Conservation (phyloP, 2,888 invertebrate species). For the Boloria euphrosyne region DNA sequence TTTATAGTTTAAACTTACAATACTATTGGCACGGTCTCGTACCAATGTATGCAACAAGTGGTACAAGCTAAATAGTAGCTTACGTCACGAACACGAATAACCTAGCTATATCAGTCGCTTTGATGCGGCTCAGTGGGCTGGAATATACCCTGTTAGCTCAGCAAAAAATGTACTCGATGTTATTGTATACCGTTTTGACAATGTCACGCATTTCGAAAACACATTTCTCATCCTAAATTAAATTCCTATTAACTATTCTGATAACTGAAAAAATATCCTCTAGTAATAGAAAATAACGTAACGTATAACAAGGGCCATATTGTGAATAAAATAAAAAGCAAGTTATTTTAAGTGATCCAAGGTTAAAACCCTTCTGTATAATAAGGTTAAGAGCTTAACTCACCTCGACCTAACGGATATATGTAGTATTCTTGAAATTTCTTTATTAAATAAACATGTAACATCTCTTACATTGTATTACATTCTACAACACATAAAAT, state of each 20-base stretch:
- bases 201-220: conserved; percentile 23
- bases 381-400: conserved; percentile 6
- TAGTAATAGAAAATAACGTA: too few relatives aligned
- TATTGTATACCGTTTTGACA: conserved; percentile 28
- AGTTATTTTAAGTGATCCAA: background rate
- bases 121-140: conserved; percentile 48
- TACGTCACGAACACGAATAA: conserved; percentile 40
- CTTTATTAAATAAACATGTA: conserved; percentile 4
- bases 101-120: conserved; percentile 43
- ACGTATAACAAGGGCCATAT: too few relatives aligned
- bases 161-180: conserved; percentile 35
- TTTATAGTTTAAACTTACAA: background rate
- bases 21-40: conserved; percentile 19
- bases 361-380: background rate
- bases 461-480: background rate
- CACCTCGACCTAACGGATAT: background rate
- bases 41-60: conserved; percentile 22
- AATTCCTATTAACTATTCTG: too few relatives aligned
- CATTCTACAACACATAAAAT: background rate
- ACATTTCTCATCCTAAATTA: conserved; percentile 1
- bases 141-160: conserved; percentile 42
- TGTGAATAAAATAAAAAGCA: too few relatives aligned
- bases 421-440: conserved; percentile 3
- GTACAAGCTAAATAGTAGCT: conserved; percentile 23
- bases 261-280: too few relatives aligned